Evolutionary conservation across 2,797 vertebrate species (phyloP).

Genomic region (Tympanoctomys barrerae): DNA sequence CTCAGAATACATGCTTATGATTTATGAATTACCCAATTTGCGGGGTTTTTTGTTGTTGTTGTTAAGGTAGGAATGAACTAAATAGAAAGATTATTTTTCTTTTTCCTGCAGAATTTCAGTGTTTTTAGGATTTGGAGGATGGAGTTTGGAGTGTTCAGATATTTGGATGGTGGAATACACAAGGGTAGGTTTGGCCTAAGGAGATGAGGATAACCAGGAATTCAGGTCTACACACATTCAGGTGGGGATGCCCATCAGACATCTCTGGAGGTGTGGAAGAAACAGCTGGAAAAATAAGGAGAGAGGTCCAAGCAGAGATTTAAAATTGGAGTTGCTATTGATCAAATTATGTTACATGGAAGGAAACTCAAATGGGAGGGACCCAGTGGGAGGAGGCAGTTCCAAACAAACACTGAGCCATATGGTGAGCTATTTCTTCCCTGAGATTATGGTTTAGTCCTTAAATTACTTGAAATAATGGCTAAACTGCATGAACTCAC

Average conservation of each 20-base stretch:
- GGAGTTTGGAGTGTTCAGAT: neutral
- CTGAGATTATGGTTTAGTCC: neutral
- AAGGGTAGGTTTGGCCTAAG: neutral
- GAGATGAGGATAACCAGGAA: neutral
- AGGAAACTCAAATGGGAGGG: neutral
- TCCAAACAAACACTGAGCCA: neutral
- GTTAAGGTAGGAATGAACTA: neutral
- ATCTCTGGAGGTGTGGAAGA: neutral
- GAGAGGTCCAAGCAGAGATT: neutral
- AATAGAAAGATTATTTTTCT: neutral
- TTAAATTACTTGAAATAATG: constrained; percentile 48
- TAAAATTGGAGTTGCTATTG: neutral
- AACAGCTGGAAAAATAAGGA: neutral
- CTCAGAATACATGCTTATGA: neutral
- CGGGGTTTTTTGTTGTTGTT: constrained; percentile 10
- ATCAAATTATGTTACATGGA: neutral
- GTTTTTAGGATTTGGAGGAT: neutral
- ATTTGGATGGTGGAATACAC: neutral
- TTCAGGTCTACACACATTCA: neutral
- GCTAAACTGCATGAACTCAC: neutral
- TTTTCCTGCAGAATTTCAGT: neutral
- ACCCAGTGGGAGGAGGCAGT: neutral
- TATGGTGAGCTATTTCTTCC: neutral
- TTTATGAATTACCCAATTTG: neutral
- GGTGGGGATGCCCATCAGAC: neutral